phyloP scores from a whole-genome alignment of 2,797 vertebrate species.

The Potorous gilbertii region DNA sequence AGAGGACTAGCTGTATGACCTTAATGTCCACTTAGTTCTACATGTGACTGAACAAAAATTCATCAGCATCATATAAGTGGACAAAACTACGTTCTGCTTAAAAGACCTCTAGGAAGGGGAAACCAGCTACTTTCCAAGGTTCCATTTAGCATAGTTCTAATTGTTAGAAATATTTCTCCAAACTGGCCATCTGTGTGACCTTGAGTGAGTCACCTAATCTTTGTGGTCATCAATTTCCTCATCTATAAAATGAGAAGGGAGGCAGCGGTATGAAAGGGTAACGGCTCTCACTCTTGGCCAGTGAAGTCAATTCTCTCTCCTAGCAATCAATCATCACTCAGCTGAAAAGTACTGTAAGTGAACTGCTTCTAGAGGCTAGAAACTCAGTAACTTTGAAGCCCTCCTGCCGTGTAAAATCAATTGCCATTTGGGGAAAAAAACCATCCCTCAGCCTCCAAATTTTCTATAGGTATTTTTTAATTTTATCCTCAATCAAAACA shows the following conservation, averaged over 20 bases:
- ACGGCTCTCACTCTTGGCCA: not conserved
- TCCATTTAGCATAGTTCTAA: not conserved
- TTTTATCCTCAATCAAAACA: not conserved
- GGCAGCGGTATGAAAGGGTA: not conserved
- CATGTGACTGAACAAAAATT: not conserved
- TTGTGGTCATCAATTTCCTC: not conserved
- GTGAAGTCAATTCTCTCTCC: not conserved
- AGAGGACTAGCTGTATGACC: not conserved
- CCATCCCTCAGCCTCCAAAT: not conserved
- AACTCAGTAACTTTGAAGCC: not conserved
- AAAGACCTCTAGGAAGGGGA: no score
- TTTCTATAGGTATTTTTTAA: not conserved
- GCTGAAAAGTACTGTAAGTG: not conserved
- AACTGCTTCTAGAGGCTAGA: not conserved
- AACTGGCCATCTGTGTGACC: not conserved
- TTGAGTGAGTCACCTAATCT: not conserved
- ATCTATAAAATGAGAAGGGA: not conserved
- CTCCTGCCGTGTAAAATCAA: not conserved
- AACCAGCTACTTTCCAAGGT: not conserved
- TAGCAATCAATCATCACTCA: not conserved
- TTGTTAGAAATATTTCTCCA: not conserved
- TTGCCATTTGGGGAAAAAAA: not conserved
- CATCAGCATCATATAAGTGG: not conserved
- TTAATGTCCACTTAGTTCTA: not conserved
- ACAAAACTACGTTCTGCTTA: not conserved